Conservation (phyloP, 2,888 invertebrate genomes). For the Apoda limacodes region DNA sequence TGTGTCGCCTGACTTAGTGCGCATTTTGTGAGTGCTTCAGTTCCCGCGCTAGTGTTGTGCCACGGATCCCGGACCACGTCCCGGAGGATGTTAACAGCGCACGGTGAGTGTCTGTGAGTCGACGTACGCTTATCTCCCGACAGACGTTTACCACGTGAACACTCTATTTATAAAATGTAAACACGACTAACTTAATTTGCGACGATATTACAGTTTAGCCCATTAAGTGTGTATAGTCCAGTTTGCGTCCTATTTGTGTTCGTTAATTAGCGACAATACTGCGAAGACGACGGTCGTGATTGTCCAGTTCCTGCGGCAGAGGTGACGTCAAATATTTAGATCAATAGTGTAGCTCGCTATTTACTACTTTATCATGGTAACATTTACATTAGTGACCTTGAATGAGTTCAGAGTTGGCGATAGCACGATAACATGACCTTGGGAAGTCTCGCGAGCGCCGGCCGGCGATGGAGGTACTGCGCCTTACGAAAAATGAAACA, state of each 20-base stretch:
- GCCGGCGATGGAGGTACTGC: conserved; percentile 53
- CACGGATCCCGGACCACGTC: conserved; percentile 50
- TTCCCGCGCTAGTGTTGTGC: conserved; percentile 65
- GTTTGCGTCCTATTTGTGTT: conserved; percentile 25
- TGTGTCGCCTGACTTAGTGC: conserved; percentile 64
- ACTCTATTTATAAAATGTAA: conserved; percentile 65
- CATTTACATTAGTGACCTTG: conserved; percentile 37
- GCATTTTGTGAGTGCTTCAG: conserved; percentile 65
- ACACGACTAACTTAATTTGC: conserved; percentile 61
- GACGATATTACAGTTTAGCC: conserved; percentile 41
- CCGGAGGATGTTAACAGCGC: conserved; percentile 69
- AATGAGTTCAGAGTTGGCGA: conserved; percentile 55
- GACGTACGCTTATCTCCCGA: conserved; percentile 44
- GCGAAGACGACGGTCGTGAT: conserved; percentile 52
- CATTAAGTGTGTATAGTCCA: conserved; percentile 43
- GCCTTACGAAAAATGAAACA: conserved; percentile 58
- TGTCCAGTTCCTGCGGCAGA: conserved; percentile 53
- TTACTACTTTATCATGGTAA: conserved; percentile 25
- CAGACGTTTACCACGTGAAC: conserved; percentile 56
- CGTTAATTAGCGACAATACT: conserved; percentile 56
- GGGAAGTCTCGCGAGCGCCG: conserved; percentile 56
- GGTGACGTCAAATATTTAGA: conserved; percentile 27
- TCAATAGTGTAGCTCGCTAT: conserved; percentile 19
- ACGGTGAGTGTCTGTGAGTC: conserved; percentile 58
- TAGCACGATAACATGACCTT: conserved; percentile 68